Percentiles rank a stretch among this genome's conserved stretches.
These are phyloP conservation scores for Rhopalosiphum nymphaeae DNA, from an alignment of 2,888 invertebrate genomes.

Conservation along the genomic window DNA sequence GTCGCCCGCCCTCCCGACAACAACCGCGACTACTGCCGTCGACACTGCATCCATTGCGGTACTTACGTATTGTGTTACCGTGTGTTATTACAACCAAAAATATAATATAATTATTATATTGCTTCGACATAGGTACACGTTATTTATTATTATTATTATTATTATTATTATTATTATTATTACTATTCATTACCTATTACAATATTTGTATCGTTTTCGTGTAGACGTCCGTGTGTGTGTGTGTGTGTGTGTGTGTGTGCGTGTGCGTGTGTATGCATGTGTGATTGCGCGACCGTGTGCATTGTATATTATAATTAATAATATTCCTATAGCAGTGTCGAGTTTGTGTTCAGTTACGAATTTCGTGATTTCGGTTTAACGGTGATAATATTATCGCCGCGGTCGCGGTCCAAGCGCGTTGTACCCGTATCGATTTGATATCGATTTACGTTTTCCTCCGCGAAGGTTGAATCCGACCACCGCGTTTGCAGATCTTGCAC, in stretches of 20 bases:
- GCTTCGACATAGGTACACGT: background rate
- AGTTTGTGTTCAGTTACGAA: background rate
- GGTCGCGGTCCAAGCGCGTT: background rate
- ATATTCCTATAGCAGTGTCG: background rate
- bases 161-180: background rate
- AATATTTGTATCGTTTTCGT: background rate
- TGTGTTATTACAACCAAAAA: background rate
- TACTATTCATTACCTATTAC: background rate
- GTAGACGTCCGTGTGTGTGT: background rate
- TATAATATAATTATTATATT: background rate
- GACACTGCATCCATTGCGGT: background rate
- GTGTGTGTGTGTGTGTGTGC: background rate
- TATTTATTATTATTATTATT: background rate
- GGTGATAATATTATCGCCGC: background rate
- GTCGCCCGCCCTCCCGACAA: constrained; percentile 33
- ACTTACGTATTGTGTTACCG: background rate
- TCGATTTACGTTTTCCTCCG: background rate
- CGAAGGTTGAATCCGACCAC: background rate
- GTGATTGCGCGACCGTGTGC: background rate
- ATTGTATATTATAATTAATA: background rate
- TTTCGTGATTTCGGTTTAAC: background rate
- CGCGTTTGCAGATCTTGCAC: background rate
- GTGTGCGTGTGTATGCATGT: background rate
- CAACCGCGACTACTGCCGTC: background rate
- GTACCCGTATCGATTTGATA: background rate